These are phyloP conservation scores for Probosciger aterrimus DNA, from an alignment of 2,113 vertebrate species.

Conservation along the genomic window DNA sequence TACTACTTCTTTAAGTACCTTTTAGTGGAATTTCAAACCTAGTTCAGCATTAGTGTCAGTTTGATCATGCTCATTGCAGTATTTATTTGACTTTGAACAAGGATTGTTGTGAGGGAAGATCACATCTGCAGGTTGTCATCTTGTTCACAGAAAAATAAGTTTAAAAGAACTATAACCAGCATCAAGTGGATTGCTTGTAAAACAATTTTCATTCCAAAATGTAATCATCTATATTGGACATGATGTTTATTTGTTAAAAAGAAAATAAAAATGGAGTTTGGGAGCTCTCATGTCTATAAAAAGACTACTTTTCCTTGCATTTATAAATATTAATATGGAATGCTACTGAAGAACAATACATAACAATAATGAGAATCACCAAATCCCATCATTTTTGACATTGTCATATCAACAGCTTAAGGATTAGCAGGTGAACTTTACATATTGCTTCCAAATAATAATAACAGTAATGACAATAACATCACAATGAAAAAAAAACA, in stretches of 20 bases:
- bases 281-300: slow-evolving; percentile 71
- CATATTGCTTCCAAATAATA: slow-evolving; percentile 76
- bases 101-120: background rate
- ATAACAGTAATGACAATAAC: slow-evolving; percentile 70
- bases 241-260: slow-evolving; percentile 63
- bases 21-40: background rate
- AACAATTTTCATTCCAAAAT: slow-evolving; percentile 74
- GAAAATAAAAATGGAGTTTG: slow-evolving; percentile 71
- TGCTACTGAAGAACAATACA: slow-evolving; percentile 76
- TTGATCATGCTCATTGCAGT: background rate
- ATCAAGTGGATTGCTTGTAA: slow-evolving; percentile 64
- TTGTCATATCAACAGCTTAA: slow-evolving; percentile 78
- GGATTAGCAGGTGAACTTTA: slow-evolving; percentile 84
- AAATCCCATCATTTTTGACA: slow-evolving; percentile 84
- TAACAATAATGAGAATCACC: slow-evolving; percentile 80
- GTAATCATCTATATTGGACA: slow-evolving; percentile 80
- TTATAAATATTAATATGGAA: slow-evolving; percentile 84
- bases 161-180: background rate
- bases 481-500: slow-evolving; percentile 30
- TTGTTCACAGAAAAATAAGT: background rate
- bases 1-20: background rate
- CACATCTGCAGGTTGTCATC: slow-evolving; percentile 20
- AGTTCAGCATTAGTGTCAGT: background rate
- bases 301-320: slow-evolving; percentile 66
- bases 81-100: slow-evolving; percentile 26